Percentiles rank a stretch among this genome's conserved stretches.
phyloP scores from a whole-genome alignment of 2,888 invertebrate species.

The Caprella mutica region DNA sequence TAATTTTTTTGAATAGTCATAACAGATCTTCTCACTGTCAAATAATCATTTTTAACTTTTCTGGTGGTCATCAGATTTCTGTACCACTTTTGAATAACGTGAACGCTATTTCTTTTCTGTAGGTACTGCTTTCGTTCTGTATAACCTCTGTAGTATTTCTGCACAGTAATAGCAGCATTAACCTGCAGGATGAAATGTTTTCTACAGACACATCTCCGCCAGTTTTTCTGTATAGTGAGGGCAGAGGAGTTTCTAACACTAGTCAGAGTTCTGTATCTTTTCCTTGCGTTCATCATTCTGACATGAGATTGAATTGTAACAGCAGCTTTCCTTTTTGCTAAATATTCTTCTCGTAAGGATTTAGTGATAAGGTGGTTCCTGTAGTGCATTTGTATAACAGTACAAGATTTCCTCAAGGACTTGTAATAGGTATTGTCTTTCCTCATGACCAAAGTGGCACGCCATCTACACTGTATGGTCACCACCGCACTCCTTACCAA shows the following conservation, averaged over 20 bases:
- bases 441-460: too few relatives aligned
- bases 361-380: background rate
- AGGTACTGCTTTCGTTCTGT: background rate
- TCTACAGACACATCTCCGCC: background rate
- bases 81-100: conserved; percentile 1
- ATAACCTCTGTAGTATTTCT: background rate
- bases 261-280: too few relatives aligned
- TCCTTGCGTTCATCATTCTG: too few relatives aligned
- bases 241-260: conserved; percentile 6
- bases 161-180: conserved; percentile 4
- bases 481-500: too few relatives aligned
- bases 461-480: too few relatives aligned
- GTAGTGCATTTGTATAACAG: background rate
- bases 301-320: background rate
- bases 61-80: background rate
- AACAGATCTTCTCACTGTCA: too few relatives aligned
- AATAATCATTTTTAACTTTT: background rate
- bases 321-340: background rate
- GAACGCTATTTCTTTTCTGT: background rate
- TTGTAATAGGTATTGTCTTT: background rate
- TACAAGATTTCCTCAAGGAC: background rate
- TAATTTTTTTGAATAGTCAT: too few relatives aligned
- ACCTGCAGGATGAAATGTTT: background rate
- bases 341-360: background rate
- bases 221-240: conserved; percentile 1